Evolutionary conservation across 2,113 vertebrate genomes (phyloP).

Genomic region (Cyprinodon brontotheroides): DNA sequence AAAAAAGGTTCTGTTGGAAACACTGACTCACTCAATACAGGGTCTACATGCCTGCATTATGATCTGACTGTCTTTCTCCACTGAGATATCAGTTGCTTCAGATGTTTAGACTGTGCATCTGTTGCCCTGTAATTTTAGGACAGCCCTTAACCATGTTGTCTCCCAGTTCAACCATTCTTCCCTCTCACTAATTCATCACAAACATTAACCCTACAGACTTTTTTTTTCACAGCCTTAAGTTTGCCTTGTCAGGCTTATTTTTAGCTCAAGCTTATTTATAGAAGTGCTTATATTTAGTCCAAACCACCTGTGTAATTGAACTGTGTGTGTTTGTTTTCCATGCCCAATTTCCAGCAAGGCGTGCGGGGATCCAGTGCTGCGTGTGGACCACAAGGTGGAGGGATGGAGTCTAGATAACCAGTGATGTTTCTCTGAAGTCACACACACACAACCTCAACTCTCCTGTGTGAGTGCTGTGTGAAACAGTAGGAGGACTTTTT

Average conservation of each 20-base stretch:
- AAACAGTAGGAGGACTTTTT: neutral
- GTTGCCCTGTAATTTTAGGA: conserved; percentile 64
- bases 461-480: neutral
- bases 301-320: conserved; percentile 67
- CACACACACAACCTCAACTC: conserved; percentile 2
- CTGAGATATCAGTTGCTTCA: conserved; percentile 61
- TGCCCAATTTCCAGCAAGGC: conserved; percentile 72
- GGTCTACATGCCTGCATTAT: conserved; percentile 61
- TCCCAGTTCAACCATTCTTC: conserved; percentile 41
- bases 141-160: conserved; percentile 39
- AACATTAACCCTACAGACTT: conserved; percentile 33
- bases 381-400: conserved; percentile 78
- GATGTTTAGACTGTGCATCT: conserved; percentile 71
- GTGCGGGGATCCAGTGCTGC: conserved; percentile 60
- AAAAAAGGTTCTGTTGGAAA: conserved; percentile 67
- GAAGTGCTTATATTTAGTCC: conserved; percentile 71
- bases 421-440: conserved; percentile 9
- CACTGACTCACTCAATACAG: conserved; percentile 66
- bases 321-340: conserved; percentile 74
- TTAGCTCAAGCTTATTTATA: conserved; percentile 76
- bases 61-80: conserved; percentile 72
- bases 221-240: conserved; percentile 31
- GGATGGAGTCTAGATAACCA: conserved; percentile 63
- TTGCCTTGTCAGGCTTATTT: conserved; percentile 39
- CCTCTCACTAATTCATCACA: conserved; percentile 53